phyloP scores from a whole-genome alignment of 2,113 vertebrate species.

The Takifugu flavidus region DNA sequence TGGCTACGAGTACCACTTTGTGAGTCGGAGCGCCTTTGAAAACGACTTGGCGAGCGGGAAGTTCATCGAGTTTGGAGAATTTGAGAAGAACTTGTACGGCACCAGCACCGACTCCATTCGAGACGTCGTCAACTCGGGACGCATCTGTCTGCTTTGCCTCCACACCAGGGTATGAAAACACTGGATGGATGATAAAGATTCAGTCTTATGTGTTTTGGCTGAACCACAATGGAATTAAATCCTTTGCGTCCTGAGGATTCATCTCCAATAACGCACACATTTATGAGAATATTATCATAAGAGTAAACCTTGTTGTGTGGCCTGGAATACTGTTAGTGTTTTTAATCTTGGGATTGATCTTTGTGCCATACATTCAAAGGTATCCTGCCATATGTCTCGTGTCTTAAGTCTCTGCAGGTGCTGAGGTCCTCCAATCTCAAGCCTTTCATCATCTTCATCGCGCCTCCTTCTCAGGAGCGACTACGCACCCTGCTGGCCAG shows the following conservation, averaged over 20 bases:
- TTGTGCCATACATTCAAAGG: background rate
- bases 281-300: background rate
- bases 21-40: conserved; percentile 85
- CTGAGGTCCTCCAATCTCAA: conserved; percentile 93
- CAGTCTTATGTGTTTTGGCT: conserved; percentile 3
- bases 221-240: background rate
- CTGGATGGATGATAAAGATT: background rate
- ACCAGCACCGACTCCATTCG: conserved; percentile 91
- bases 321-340: background rate
- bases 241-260: conserved; percentile 7
- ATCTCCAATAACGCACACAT: background rate
- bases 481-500: conserved; percentile 87
- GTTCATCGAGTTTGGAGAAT: conserved; percentile 93
- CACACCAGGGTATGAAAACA: conserved; percentile 84
- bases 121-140: conserved; percentile 89
- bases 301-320: background rate
- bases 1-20: conserved; percentile 92
- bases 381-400: background rate
- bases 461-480: conserved; percentile 90
- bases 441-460: conserved; percentile 95
- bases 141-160: conserved; percentile 90
- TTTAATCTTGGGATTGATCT: background rate
- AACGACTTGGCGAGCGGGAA: conserved; percentile 83
- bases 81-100: conserved; percentile 92
- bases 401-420: conserved; percentile 83